phyloP scores from a whole-genome alignment of 2,797 vertebrate genomes.

The Chromobotia macracanthus region DNA sequence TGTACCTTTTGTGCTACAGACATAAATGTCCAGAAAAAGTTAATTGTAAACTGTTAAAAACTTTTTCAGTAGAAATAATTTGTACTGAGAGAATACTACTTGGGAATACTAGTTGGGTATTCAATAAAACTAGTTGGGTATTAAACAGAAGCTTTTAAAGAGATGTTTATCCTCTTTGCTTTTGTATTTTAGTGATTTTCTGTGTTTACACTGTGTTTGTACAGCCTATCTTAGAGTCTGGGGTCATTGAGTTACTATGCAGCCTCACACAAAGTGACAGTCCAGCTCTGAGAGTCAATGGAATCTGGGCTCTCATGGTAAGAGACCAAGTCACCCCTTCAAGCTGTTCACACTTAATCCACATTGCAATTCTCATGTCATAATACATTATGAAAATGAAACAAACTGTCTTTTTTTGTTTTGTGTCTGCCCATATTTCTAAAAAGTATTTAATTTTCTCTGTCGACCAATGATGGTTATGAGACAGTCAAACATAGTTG shows the following conservation, averaged over 20 bases:
- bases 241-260: slow-evolving; percentile 96
- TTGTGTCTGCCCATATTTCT: too few relatives aligned
- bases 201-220: slow-evolving; percentile 7
- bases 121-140: not conserved
- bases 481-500: too few relatives aligned
- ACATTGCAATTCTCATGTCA: not conserved
- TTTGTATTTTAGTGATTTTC: not conserved
- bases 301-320: slow-evolving; percentile 90
- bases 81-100: too few relatives aligned
- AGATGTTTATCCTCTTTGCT: not conserved
- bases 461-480: too few relatives aligned
- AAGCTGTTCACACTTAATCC: not conserved
- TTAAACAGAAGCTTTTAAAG: not conserved
- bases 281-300: slow-evolving; percentile 94
- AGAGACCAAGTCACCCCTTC: slow-evolving; percentile 54
- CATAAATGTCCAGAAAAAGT: too few relatives aligned
- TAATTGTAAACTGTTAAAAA: too few relatives aligned
- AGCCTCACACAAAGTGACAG: slow-evolving; percentile 95
- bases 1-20: too few relatives aligned
- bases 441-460: too few relatives aligned
- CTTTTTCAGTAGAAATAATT: too few relatives aligned
- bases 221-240: slow-evolving; percentile 97
- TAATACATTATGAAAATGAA: too few relatives aligned
- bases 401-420: not conserved
- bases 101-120: not conserved